A percentile compares a stretch with the other conserved stretches of the same genome.
Evolutionary conservation across 2,113 vertebrate genomes (phyloP).

Genomic region (Corythaixoides concolor): DNA sequence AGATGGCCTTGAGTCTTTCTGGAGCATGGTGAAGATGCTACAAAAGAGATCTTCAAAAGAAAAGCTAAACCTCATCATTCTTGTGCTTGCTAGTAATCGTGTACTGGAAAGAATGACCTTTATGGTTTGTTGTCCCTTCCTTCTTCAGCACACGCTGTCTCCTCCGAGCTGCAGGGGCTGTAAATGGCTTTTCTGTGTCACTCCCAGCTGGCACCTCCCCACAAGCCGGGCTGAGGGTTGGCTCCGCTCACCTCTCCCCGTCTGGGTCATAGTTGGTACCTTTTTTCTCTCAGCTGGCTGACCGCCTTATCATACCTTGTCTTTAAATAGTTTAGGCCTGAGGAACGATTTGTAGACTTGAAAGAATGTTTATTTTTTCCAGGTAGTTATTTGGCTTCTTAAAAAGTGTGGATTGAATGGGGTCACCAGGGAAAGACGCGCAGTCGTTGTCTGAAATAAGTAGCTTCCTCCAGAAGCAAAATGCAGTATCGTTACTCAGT

Average conservation of each 20-base stretch:
- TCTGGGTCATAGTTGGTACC: neutral
- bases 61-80: neutral
- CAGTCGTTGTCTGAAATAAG: neutral
- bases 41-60: neutral
- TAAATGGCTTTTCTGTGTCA: neutral
- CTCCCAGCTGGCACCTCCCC: neutral
- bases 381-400: neutral
- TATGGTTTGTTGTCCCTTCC: neutral
- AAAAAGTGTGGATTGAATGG: neutral
- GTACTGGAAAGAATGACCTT: neutral
- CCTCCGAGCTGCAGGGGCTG: neutral
- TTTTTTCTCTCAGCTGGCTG: neutral
- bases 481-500: fast-evolving
- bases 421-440: neutral
- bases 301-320: neutral
- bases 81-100: neutral
- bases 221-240: neutral
- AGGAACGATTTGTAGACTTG: neutral
- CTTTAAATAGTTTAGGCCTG: neutral
- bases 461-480: neutral
- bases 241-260: neutral
- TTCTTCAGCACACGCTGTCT: neutral
- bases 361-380: neutral
- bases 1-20: neutral
- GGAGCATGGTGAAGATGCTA: fast-evolving